Percentiles rank a stretch among this genome's conserved stretches.
Conservation (phyloP, 1,140 invertebrate genomes). For the Wiebesia pumilae region DNA sequence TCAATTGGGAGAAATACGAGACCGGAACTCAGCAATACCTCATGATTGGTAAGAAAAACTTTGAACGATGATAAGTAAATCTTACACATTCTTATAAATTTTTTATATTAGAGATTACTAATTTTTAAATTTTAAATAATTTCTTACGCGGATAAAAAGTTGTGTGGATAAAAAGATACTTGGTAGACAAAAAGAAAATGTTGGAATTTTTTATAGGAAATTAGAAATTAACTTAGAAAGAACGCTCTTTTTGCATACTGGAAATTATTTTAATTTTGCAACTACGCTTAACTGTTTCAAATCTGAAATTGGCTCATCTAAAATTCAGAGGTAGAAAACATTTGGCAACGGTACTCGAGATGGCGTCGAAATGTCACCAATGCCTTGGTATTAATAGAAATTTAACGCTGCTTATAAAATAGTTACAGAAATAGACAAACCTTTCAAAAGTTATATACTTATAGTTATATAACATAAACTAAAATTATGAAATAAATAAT, state of each 20-base stretch:
- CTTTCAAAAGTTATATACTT: no score
- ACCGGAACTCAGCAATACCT: constrained; percentile 85
- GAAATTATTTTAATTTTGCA: neutral
- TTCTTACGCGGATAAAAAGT: neutral
- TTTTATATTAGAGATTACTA: neutral
- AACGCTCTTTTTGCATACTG: neutral
- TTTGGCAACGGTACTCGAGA: neutral
- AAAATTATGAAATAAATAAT: no score
- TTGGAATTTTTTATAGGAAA: no score
- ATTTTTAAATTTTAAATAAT: neutral
- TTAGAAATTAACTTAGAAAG: no score
- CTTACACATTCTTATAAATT: neutral
- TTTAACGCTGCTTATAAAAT: no score
- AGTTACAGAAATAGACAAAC: no score
- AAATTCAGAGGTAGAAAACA: no score
- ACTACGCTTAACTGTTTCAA: neutral
- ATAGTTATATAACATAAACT: no score
- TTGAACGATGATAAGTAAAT: neutral
- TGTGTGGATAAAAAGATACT: neutral
- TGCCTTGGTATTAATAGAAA: neutral
- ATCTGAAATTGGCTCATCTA: no score
- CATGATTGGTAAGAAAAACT: constrained; percentile 78
- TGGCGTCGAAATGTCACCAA: neutral
- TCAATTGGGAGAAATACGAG: constrained; percentile 84
- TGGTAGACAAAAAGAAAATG: no score